Percentiles rank a stretch among this genome's conserved stretches.
Evolutionary conservation across 2,888 invertebrate species (phyloP).

Genomic region (Strigamia maritima): DNA sequence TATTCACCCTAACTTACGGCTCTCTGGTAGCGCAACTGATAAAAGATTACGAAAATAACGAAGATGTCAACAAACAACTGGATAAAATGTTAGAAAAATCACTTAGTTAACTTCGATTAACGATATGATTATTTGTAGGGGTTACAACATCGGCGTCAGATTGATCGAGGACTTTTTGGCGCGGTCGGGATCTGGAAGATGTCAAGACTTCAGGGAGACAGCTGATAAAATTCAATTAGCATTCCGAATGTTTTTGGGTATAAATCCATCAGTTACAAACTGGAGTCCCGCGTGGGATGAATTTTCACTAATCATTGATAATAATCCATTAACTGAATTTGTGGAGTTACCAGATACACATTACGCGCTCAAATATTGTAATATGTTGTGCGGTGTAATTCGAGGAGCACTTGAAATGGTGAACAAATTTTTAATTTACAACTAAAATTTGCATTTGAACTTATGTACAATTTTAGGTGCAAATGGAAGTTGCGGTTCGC

Average conservation of each 20-base stretch:
- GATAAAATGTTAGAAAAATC: conserved; percentile 64
- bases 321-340: conserved; percentile 94
- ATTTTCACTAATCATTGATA: conserved; percentile 91
- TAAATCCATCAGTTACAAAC: conserved; percentile 87
- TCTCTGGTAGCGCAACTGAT: conserved; percentile 94
- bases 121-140: conserved; percentile 52
- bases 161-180: conserved; percentile 97
- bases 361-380: conserved; percentile 82
- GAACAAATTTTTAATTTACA: no score
- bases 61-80: conserved; percentile 95
- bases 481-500: conserved; percentile 91
- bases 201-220: conserved; percentile 93
- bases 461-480: conserved; percentile 75
- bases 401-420: conserved; percentile 98
- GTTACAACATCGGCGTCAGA: conserved; percentile 97
- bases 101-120: no score
- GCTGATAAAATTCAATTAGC: conserved; percentile 74
- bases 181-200: conserved; percentile 80
- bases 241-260: conserved; percentile 79
- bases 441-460: conserved; percentile 50
- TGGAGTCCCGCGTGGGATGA: conserved; percentile 95
- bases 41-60: conserved; percentile 92
- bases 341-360: conserved; percentile 85
- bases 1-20: conserved; percentile 96
- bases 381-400: conserved; percentile 78